A percentile compares a stretch with the other conserved stretches of the same genome.
phyloP scores from a whole-genome alignment of 2,113 vertebrate species.

The Myrmecophaga tridactyla region DNA sequence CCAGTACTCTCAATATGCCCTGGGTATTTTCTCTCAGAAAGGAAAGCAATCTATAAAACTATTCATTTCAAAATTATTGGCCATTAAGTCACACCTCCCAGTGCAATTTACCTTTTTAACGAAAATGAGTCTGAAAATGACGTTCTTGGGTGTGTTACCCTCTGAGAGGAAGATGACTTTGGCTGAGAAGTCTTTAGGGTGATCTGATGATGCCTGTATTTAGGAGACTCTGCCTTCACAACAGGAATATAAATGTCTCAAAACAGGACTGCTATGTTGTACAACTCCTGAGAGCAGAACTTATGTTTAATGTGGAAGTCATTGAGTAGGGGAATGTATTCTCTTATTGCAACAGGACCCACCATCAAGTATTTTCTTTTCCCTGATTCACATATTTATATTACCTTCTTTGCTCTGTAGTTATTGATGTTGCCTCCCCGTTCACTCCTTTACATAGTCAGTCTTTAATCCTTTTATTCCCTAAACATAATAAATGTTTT shows the following conservation, averaged over 20 bases:
- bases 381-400: no score
- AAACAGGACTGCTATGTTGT: no score
- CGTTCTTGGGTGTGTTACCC: background rate
- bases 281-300: background rate
- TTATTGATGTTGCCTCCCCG: background rate
- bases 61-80: constrained; percentile 6
- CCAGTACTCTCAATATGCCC: background rate
- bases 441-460: background rate
- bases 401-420: background rate
- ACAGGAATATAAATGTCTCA: background rate
- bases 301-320: background rate
- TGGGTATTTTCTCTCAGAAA: constrained; percentile 2
- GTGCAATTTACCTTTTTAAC: background rate
- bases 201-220: background rate
- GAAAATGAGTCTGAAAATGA: background rate
- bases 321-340: accelerated
- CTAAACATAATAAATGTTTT: background rate
- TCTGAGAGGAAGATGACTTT: background rate
- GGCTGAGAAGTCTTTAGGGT: background rate
- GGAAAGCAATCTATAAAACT: background rate
- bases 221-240: background rate
- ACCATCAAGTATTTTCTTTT: background rate
- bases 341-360: background rate
- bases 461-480: background rate
- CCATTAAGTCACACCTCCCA: background rate